Conservation (phyloP, 2,113 vertebrate genomes). For the Brachypodius melanocephalos region DNA sequence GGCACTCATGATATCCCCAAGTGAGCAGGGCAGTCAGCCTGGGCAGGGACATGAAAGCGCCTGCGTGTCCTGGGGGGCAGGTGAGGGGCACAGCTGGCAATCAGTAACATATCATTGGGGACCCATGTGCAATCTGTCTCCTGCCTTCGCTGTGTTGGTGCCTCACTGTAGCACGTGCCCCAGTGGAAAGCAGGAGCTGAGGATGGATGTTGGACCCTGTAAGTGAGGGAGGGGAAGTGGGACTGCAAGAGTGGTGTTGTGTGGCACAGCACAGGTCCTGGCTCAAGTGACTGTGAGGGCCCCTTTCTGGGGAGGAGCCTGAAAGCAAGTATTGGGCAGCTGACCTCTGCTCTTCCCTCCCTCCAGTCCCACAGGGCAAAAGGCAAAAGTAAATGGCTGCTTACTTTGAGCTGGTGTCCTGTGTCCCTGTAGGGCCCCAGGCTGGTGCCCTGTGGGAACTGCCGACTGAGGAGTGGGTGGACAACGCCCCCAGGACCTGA, state of each 20-base stretch:
- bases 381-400: background rate
- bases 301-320: background rate
- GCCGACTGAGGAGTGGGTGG: background rate
- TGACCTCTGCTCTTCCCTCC: background rate
- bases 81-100: background rate
- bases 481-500: too few relatives aligned
- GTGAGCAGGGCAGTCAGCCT: background rate
- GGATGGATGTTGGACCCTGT: background rate
- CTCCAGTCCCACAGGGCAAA: background rate
- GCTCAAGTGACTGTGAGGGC: background rate
- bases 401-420: background rate
- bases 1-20: background rate
- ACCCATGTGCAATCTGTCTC: background rate
- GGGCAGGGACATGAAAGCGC: accelerated
- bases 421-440: too few relatives aligned
- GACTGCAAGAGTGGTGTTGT: background rate
- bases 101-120: background rate
- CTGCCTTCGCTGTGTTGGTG: background rate
- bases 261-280: background rate
- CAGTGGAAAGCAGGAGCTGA: background rate
- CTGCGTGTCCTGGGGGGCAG: accelerated
- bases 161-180: background rate
- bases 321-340: background rate
- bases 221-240: background rate
- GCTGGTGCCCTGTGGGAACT: background rate